Percentiles rank a stretch among this genome's conserved stretches.
Evolutionary conservation across 2,888 invertebrate species (phyloP).

Genomic region (Ceratothoa steindachneri): DNA sequence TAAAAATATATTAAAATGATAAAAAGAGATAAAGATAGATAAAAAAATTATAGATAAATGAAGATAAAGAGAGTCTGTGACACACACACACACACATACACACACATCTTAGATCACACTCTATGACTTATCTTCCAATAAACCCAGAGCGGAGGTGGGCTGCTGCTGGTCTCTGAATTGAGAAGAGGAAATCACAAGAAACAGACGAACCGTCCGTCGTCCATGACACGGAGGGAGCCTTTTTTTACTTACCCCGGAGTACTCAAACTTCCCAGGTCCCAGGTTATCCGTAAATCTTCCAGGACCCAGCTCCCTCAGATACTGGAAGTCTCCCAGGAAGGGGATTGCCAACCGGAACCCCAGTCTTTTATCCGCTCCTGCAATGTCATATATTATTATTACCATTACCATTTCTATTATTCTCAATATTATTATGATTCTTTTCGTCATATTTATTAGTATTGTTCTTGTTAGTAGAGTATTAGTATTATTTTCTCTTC

Average conservation of each 20-base stretch:
- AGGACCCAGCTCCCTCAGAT: slow-evolving; percentile 38
- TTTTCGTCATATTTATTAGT: not conserved
- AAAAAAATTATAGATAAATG: no score
- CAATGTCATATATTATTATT: not conserved
- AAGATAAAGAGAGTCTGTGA: no score
- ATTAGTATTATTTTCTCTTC: not conserved
- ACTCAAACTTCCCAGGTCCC: slow-evolving; percentile 38
- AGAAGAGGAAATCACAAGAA: no score
- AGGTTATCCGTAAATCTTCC: slow-evolving; percentile 32
- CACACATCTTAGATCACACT: no score
- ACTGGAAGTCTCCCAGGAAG: slow-evolving; percentile 42
- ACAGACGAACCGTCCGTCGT: no score
- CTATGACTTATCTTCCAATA: no score
- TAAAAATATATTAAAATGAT: no score
- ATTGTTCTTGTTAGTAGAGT: not conserved
- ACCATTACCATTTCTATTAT: not conserved
- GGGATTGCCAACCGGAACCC: slow-evolving; percentile 36
- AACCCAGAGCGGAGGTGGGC: no score
- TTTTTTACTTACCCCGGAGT: slow-evolving; percentile 38
- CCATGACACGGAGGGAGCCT: no score
- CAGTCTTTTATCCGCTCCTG: slow-evolving; percentile 36
- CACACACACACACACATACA: no score
- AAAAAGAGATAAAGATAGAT: no score
- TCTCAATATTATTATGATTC: not conserved
- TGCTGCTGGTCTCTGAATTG: no score